A percentile compares a stretch with the other conserved stretches of the same genome.
Conservation (phyloP, 2,797 vertebrate genomes). For the Hoplostethus mediterraneus region DNA sequence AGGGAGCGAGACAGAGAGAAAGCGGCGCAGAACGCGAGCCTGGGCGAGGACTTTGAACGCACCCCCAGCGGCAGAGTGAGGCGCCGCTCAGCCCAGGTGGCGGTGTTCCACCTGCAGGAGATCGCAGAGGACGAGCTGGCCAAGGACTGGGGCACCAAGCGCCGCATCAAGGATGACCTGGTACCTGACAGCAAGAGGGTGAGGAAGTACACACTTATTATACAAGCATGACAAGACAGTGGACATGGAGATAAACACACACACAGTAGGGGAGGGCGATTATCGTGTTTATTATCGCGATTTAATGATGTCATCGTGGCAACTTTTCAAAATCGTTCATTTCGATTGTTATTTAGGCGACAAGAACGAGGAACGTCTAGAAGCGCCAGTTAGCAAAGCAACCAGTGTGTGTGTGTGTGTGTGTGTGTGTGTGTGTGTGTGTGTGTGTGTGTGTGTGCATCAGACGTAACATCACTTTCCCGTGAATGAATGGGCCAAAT, state of each 20-base stretch:
- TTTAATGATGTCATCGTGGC: no score
- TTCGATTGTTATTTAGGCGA: no score
- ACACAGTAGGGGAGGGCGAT: no score
- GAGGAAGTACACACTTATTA: slow-evolving; percentile 54
- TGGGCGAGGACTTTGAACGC: slow-evolving; percentile 90
- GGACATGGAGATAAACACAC: not conserved
- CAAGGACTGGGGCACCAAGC: slow-evolving; percentile 93
- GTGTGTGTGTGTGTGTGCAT: no score
- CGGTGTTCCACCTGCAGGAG: slow-evolving; percentile 97
- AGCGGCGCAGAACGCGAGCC: slow-evolving; percentile 69
- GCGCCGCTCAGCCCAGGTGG: slow-evolving; percentile 94
- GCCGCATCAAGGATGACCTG: slow-evolving; percentile 96
- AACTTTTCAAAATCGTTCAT: no score
- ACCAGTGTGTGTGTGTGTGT: no score
- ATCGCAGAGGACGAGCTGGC: slow-evolving; percentile 96
- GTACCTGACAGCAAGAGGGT: slow-evolving; percentile 97
- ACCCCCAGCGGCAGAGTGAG: slow-evolving; percentile 96
- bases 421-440: no score
- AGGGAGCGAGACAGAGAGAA: slow-evolving; percentile 79
- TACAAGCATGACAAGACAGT: not conserved
- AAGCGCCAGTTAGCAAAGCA: no score
- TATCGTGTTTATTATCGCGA: no score
- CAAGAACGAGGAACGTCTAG: no score
- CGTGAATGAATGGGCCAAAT: no score
- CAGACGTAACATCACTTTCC: no score